phyloP scores from a whole-genome alignment of 2,888 invertebrate species.

The Petrolisthes manimaculis region DNA sequence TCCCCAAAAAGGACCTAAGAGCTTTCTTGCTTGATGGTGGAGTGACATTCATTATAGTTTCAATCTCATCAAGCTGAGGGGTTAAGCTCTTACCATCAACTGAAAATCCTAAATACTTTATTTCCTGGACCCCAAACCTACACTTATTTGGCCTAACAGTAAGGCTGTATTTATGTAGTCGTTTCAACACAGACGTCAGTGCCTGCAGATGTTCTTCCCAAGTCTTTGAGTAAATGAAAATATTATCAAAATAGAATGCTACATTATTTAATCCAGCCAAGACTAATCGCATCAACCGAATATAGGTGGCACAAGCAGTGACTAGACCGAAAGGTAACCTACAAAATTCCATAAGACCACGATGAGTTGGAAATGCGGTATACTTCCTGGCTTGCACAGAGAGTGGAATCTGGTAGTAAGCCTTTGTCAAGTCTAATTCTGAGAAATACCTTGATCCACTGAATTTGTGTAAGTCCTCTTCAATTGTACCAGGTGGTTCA shows the following conservation, averaged over 20 bases:
- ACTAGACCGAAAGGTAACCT: conserved; percentile 42
- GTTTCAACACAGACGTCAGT: background rate
- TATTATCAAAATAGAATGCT: conserved; percentile 41
- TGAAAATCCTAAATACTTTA: conserved; percentile 25
- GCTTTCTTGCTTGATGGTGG: background rate
- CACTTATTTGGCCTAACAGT: conserved; percentile 33
- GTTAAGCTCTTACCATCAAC: background rate
- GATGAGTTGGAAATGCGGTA: conserved; percentile 34
- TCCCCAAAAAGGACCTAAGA: conserved; percentile 9
- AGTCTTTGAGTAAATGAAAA: conserved; percentile 18
- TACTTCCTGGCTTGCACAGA: background rate
- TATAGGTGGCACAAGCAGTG: conserved; percentile 28
- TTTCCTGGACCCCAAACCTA: background rate
- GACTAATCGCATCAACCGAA: conserved; percentile 33
- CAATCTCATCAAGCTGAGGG: background rate
- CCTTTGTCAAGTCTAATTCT: conserved; percentile 33
- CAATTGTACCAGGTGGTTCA: conserved; percentile 10
- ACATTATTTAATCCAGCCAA: conserved; percentile 11
- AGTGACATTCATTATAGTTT: background rate
- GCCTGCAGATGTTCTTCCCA: background rate
- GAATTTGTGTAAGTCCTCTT: conserved; percentile 26
- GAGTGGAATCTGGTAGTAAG: conserved; percentile 23
- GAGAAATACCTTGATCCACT: conserved; percentile 19
- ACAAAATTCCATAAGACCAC: conserved; percentile 41
- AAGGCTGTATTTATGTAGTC: conserved; percentile 2